phyloP scores from a whole-genome alignment of 2,888 invertebrate species.

The Cosmopolites sordidus region DNA sequence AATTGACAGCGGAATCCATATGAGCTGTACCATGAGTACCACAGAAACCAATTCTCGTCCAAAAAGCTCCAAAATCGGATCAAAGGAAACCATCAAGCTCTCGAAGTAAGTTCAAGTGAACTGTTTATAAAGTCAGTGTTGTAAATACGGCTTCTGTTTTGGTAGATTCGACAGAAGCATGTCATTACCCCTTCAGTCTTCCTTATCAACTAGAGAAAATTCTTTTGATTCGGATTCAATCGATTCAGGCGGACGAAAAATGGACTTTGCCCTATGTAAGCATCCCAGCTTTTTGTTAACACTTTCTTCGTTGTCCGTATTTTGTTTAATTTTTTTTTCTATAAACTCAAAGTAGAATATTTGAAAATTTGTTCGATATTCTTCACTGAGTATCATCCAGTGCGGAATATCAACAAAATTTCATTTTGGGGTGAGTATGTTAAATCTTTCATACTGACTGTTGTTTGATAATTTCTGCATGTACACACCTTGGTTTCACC shows the following conservation, averaged over 20 bases:
- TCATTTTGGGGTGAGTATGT: neutral
- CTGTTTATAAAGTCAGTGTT: too few species aligned
- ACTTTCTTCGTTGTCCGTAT: too few species aligned
- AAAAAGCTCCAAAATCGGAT: slow-evolving; percentile 38
- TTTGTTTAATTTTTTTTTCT: neutral
- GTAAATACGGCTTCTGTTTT: neutral
- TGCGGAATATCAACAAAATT: neutral
- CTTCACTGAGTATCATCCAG: too few species aligned
- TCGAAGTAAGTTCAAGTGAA: slow-evolving; percentile 47
- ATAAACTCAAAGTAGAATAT: neutral
- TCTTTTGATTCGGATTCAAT: slow-evolving; percentile 50
- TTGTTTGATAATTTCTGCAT: slow-evolving; percentile 19
- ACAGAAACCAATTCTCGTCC: slow-evolving; percentile 34
- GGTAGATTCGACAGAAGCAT: slow-evolving; percentile 65
- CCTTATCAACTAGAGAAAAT: slow-evolving; percentile 51
- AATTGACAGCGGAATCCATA: slow-evolving; percentile 74
- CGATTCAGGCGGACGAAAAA: slow-evolving; percentile 58
- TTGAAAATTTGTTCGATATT: neutral
- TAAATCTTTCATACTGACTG: neutral
- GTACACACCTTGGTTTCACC: slow-evolving; percentile 13
- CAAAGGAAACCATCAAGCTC: slow-evolving; percentile 46
- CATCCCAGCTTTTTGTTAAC: slow-evolving; percentile 14
- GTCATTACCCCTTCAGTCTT: slow-evolving; percentile 59
- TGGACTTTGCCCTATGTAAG: slow-evolving; percentile 87
- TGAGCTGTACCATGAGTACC: slow-evolving; percentile 47